Percentiles rank a stretch among this genome's conserved stretches.
Conservation (phyloP, 2,797 vertebrate genomes). For the Acrossocheilus wenchowensis region DNA sequence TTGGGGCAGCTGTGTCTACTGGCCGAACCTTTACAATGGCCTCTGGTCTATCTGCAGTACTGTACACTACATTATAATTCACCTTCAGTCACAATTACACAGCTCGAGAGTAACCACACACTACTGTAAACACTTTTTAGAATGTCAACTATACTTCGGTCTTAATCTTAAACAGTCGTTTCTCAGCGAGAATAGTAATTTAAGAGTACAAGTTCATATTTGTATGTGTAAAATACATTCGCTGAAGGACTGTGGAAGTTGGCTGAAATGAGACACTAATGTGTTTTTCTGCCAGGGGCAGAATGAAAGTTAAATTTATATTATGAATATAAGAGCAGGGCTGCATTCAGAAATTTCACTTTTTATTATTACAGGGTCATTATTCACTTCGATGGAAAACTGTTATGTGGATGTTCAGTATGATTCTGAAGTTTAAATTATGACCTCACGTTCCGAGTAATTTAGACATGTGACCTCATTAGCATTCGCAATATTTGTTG, state of each 20-base stretch:
- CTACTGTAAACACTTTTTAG: not conserved
- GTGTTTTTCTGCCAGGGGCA: not conserved
- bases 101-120: not conserved
- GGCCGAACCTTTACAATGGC: not conserved
- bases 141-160: not conserved
- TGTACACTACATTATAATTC: conserved; percentile 9
- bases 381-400: conserved; percentile 22
- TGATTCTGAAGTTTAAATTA: not conserved
- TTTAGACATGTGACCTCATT: not conserved
- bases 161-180: not conserved
- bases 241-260: conserved; percentile 10
- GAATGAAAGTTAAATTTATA: conserved; percentile 27
- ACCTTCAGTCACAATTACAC: conserved; percentile 15
- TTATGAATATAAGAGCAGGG: conserved; percentile 38
- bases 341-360: conserved; percentile 6
- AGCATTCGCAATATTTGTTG: not conserved
- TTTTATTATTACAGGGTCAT: conserved; percentile 23
- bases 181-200: not conserved
- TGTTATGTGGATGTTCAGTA: not conserved
- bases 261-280: conserved; percentile 20
- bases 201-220: not conserved
- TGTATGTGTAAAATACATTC: conserved; percentile 16
- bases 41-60: not conserved
- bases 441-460: not conserved
- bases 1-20: conserved; percentile 24